Conservation (phyloP, 2,113 vertebrate genomes). For the Erythrocercus mccallii region DNA sequence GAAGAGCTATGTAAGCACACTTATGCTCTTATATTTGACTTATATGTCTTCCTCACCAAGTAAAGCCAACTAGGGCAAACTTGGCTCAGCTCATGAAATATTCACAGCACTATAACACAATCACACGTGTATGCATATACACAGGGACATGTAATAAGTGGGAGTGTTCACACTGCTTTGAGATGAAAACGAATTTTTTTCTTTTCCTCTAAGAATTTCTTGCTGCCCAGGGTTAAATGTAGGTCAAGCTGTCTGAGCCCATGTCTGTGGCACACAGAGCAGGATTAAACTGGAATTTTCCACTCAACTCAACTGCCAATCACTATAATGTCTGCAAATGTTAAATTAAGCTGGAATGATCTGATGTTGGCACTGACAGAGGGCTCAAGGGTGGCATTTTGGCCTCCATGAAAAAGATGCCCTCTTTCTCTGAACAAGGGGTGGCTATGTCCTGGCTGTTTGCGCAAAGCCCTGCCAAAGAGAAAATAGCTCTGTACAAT, state of each 20-base stretch:
- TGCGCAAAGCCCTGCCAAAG: background rate
- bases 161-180: background rate
- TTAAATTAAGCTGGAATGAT: slow-evolving; percentile 52
- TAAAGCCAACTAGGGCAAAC: background rate
- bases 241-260: slow-evolving; percentile 59
- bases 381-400: background rate
- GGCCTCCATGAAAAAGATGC: background rate
- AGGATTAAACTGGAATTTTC: slow-evolving; percentile 62
- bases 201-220: background rate
- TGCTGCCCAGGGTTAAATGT: slow-evolving; percentile 28
- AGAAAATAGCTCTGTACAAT: background rate
- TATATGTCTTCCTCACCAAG: background rate
- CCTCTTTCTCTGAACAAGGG: background rate
- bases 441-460: background rate
- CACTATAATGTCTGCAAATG: slow-evolving; percentile 42
- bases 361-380: background rate
- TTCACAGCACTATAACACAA: background rate
- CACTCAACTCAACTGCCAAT: slow-evolving; percentile 32
- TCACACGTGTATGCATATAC: background rate
- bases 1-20: background rate
- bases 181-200: background rate
- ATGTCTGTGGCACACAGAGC: slow-evolving; percentile 15
- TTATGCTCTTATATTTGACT: background rate
- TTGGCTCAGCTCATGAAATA: background rate
- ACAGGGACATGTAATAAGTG: background rate